Base-by-base conservation (phyloP, 2,888 invertebrate species). In the Saturnia pavonia region DNA sequence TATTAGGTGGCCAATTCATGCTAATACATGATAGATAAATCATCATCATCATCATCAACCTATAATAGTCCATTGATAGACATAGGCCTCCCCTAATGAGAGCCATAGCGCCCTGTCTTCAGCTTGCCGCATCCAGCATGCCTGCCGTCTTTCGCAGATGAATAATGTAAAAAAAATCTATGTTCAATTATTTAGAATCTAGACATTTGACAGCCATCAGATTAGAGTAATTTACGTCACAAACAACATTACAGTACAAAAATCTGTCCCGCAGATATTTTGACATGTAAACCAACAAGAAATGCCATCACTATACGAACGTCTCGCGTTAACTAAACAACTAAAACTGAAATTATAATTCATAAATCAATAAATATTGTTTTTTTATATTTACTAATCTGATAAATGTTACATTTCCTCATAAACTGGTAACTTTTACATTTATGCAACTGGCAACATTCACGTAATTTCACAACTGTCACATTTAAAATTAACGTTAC, bases 201-300 rank as follows among this genome's bases (percentile, higher is more conserved):
- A 48, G 6, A 48, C 34, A 51, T 19, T 60, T 27, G 25, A 25
- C 12, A 25, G 9, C 9, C 25, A 12, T 27, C 14, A 27, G 9
- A 60, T 27, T 6, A 12, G 12, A 60, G 1, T 54, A 60, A 27
- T 60, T 12, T 9, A 54, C 7, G 22, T n/a, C 16, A 34, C 48
- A 69, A 40, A 69, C 34, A 9, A n/a, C n/a, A 69, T 66, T 66
- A 66, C 70, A 70, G 70, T 66, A 54, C 67, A 70, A 66, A 70
- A 54, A 70, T 70, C 70, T 70, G 70, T 54, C 54, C 42, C 8
- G 42, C 70, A 70, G 70, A 70, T 70, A 67, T 42, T 67, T 70
- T 67, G 70, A 66, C 70, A 66, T 70, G 70, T 54, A 70, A 70
- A 65, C 12, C 19, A 14, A 6, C 27, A 60, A 27, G 12, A 60